A percentile compares a stretch with the other conserved stretches of the same genome.
Conservation (phyloP, 2,113 vertebrate genomes). For the Chamaea fasciata region DNA sequence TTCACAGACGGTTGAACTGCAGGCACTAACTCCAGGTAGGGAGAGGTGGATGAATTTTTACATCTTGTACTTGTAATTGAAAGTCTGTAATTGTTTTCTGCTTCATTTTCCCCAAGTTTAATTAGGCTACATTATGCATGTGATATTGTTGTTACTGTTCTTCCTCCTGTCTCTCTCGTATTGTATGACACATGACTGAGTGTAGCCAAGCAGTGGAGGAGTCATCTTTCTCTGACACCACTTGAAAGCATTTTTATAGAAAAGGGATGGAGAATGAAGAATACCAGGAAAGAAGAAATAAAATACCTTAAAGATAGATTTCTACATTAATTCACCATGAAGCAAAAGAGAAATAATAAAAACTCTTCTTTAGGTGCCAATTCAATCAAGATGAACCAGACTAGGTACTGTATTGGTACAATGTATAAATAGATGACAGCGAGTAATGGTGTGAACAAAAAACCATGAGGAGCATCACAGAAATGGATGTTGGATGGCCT, state of each 20-base stretch:
- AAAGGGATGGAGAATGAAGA: conserved; percentile 19
- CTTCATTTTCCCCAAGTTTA: conserved; percentile 22
- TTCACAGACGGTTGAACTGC: conserved; percentile 33
- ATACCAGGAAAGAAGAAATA: conserved; percentile 6
- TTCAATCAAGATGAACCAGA: not conserved
- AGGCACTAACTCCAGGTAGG: conserved; percentile 13
- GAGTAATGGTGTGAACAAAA: conserved; percentile 5
- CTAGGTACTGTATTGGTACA: not conserved
- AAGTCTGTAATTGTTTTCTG: conserved; percentile 39
- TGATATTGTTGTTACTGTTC: not conserved
- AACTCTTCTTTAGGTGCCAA: not conserved
- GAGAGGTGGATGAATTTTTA: conserved; percentile 1
- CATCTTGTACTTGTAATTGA: conserved; percentile 6
- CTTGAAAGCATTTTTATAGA: not conserved
- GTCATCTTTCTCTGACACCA: conserved; percentile 35
- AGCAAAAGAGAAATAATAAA: conserved; percentile 14
- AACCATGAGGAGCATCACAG: not conserved
- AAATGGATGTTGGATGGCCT: conserved; percentile 48
- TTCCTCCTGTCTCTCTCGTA: not conserved
- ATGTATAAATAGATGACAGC: conserved; percentile 15
- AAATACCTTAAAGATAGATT: not conserved
- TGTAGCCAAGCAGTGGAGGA: conserved; percentile 4
- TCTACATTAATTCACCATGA: conserved; percentile 23
- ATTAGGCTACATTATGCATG: conserved; percentile 3
- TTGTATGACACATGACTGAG: not conserved